Conservation (phyloP, 2,888 invertebrate species). For the Phorcus lineatus region DNA sequence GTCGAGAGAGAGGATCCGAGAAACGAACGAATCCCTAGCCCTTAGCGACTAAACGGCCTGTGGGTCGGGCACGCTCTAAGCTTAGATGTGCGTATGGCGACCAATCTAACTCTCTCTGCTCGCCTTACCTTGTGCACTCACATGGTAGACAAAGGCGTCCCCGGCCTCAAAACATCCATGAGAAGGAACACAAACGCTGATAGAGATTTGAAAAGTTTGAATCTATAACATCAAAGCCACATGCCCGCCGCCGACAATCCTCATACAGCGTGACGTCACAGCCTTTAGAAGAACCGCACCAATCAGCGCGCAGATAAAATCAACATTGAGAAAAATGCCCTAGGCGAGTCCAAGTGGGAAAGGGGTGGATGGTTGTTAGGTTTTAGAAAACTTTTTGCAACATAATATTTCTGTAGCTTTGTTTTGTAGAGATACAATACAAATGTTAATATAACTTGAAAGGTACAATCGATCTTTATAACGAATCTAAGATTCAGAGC, state of each 20-base stretch:
- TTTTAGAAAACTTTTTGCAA: no score
- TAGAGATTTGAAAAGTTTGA: slow-evolving; percentile 63
- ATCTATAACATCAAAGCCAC: slow-evolving; percentile 70
- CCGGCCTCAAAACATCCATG: slow-evolving; percentile 24
- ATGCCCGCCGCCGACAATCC: slow-evolving; percentile 71
- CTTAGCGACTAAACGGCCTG: no score
- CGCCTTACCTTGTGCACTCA: slow-evolving; percentile 5
- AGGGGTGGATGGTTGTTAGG: slow-evolving; percentile 1
- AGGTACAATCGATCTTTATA: background rate
- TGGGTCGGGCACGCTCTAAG: no score
- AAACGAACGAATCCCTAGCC: no score
- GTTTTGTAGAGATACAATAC: no score
- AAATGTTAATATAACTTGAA: background rate
- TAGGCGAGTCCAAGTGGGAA: slow-evolving; percentile 50
- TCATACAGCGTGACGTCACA: slow-evolving; percentile 70
- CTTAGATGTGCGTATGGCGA: slow-evolving; percentile 6
- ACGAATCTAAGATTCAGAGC: background rate
- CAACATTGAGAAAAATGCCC: slow-evolving; percentile 67
- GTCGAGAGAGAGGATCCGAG: no score
- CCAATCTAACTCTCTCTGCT: background rate
- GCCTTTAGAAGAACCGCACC: slow-evolving; percentile 68
- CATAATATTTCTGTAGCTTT: no score
- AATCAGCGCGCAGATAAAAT: slow-evolving; percentile 68
- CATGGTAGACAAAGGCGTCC: slow-evolving; percentile 17
- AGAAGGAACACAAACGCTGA: slow-evolving; percentile 36